Conservation (phyloP, 2,888 invertebrate genomes). For the Eupithecia inturbata region DNA sequence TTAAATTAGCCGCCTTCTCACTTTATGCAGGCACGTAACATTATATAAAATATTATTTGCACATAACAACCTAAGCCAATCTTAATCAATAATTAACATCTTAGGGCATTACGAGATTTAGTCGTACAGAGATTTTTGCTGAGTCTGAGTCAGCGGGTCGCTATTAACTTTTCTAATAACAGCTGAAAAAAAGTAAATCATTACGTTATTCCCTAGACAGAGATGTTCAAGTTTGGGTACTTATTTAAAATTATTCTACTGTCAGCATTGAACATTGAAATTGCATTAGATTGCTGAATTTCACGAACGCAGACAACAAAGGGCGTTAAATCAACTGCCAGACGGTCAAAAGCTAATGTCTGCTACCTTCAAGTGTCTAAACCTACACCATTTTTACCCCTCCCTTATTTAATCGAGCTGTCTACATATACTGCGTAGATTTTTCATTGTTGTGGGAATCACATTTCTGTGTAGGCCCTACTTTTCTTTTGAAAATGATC, state of each 20-base stretch:
- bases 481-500: too few relatives aligned
- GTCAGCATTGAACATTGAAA: constrained; percentile 6
- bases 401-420: background rate
- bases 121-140: too few relatives aligned
- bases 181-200: too few relatives aligned
- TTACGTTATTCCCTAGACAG: too few relatives aligned
- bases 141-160: too few relatives aligned
- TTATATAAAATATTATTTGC: too few relatives aligned
- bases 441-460: background rate
- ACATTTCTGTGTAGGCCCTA: background rate
- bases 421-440: background rate
- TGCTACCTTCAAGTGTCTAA: constrained; percentile 1
- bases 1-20: too few relatives aligned
- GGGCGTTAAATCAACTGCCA: constrained; percentile 52
- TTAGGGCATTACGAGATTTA: too few relatives aligned
- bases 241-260: background rate
- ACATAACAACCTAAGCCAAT: too few relatives aligned
- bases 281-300: constrained; percentile 5
- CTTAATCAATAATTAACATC: too few relatives aligned
- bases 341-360: constrained; percentile 37
- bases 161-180: too few relatives aligned
- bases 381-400: background rate
- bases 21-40: too few relatives aligned
- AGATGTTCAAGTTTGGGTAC: background rate
- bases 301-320: constrained; percentile 55